A percentile compares a stretch with the other conserved stretches of the same genome.
Conservation (phyloP, 2,797 vertebrate species). For the Epinephelus coioides region DNA sequence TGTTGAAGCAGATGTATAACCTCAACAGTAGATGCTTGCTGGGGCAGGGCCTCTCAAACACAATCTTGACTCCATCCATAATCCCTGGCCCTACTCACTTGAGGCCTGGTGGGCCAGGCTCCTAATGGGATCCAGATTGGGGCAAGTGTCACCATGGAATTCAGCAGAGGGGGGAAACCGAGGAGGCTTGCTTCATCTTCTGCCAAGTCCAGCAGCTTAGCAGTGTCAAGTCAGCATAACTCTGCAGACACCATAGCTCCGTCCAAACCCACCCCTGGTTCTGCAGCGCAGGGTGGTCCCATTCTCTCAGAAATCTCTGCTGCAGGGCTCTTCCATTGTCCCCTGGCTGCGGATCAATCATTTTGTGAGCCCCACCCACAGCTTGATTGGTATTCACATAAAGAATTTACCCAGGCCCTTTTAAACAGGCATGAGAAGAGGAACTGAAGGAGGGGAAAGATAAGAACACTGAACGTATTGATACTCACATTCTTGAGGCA, state of each 20-base stretch:
- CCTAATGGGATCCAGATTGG: constrained; percentile 91
- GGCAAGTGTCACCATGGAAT: constrained; percentile 89
- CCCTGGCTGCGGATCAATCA: constrained; percentile 29
- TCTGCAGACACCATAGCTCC: constrained; percentile 19
- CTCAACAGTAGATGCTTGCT: constrained; percentile 66
- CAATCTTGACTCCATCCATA: constrained; percentile 74
- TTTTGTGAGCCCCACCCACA: not conserved
- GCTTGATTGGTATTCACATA: constrained; percentile 9
- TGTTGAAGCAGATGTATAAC: constrained; percentile 56
- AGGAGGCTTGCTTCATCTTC: constrained; percentile 60
- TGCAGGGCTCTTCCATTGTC: constrained; percentile 12
- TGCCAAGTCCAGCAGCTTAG: constrained; percentile 70
- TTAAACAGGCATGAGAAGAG: not conserved
- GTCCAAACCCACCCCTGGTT: constrained; percentile 61
- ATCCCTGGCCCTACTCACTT: constrained; percentile 80
- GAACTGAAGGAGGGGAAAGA: not conserved
- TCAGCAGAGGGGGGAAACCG: constrained; percentile 51
- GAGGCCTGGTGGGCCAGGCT: constrained; percentile 85
- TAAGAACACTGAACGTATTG: not conserved
- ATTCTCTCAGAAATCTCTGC: constrained; percentile 2
- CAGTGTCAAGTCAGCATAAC: constrained; percentile 70
- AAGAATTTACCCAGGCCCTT: not conserved
- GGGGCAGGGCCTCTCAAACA: constrained; percentile 78
- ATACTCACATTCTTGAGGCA: not conserved
- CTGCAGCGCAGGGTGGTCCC: constrained; percentile 41